phyloP scores from a whole-genome alignment of 1,140 invertebrate species.

The Oscheius sp. region DNA sequence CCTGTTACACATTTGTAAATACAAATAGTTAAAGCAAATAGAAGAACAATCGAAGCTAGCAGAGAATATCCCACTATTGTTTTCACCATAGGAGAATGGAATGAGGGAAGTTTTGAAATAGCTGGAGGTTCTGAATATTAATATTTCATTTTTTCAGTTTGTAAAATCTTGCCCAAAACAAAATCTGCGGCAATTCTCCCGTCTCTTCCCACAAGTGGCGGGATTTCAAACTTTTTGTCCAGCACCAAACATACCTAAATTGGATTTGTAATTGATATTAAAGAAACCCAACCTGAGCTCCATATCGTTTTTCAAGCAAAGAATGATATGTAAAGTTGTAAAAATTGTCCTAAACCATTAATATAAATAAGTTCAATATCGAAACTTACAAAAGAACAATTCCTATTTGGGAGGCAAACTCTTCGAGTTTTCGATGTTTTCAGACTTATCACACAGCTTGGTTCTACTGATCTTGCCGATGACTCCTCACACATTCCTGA shows the following conservation, averaged over 20 bases:
- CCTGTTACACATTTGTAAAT: constrained; percentile 7
- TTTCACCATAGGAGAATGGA: constrained; percentile 2
- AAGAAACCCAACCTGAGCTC: background rate
- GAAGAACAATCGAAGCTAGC: background rate
- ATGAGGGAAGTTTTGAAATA: background rate
- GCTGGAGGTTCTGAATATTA: background rate
- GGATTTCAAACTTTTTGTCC: background rate
- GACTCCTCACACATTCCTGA: background rate
- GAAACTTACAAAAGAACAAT: background rate
- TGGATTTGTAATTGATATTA: background rate
- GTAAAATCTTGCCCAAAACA: background rate
- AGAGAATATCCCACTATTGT: background rate
- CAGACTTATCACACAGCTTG: background rate
- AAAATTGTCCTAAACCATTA: too few species aligned
- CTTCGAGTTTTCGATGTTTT: background rate
- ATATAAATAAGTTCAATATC: too few species aligned
- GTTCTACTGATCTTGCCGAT: background rate
- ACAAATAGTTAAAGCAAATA: background rate
- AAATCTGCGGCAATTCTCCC: background rate
- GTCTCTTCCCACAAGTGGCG: background rate
- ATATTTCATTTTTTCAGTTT: background rate
- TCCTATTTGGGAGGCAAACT: background rate
- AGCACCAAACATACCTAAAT: background rate
- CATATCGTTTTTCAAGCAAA: background rate
- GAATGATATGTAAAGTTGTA: background rate